phyloP scores from a whole-genome alignment of 2,113 vertebrate species.

The Cryptomyrus ogoouensis region DNA sequence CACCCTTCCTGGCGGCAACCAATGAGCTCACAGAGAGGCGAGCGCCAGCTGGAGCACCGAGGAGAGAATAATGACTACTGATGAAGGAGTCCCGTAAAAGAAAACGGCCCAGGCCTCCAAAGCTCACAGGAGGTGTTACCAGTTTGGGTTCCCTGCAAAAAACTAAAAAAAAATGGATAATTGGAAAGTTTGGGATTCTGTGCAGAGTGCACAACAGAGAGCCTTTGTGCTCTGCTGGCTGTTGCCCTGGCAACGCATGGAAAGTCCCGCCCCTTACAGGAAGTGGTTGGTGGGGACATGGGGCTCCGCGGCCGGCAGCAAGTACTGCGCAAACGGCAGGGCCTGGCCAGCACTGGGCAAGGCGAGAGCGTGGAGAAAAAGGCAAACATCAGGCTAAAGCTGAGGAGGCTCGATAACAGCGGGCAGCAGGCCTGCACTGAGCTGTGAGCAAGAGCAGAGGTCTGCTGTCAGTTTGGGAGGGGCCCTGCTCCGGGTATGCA shows the following conservation, averaged over 20 bases:
- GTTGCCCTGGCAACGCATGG: neutral
- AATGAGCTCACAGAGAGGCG: neutral
- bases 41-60: constrained; percentile 2
- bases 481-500: neutral
- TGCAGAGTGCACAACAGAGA: neutral
- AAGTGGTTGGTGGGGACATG: neutral
- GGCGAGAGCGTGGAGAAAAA: neutral
- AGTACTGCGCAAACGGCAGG: neutral
- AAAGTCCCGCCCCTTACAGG: neutral
- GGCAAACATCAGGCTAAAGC: neutral
- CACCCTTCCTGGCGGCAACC: neutral
- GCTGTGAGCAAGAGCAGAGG: neutral
- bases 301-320: neutral
- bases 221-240: constrained; percentile 5
- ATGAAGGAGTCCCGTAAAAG: neutral
- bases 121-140: neutral
- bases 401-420: neutral
- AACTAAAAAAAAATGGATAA: neutral
- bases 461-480: neutral
- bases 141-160: constrained; percentile 14
- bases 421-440: neutral
- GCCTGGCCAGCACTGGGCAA: neutral
- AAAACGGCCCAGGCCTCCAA: neutral
- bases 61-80: constrained; percentile 20
- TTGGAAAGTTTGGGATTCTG: constrained; percentile 10